Conservation (phyloP, 1,140 invertebrate species). For the Drosophila paulistorum region DNA sequence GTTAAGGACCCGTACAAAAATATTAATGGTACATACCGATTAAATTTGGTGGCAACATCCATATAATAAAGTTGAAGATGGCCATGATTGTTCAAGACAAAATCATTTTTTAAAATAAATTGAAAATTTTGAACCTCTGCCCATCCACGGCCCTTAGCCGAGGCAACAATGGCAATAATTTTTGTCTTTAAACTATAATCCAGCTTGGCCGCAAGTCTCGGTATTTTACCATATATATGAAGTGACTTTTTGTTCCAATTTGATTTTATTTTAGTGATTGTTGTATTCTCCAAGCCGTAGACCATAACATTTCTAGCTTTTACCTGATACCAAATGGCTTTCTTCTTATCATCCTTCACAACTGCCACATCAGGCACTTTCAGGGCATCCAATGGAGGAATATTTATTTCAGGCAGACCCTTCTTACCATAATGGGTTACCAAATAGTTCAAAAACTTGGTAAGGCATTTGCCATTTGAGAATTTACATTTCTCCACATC, state of each 20-base stretch:
- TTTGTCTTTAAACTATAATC: background rate
- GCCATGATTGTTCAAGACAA: background rate
- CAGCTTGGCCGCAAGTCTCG: background rate
- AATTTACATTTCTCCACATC: constrained; percentile 5
- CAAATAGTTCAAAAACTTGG: background rate
- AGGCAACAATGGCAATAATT: background rate
- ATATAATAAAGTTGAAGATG: background rate
- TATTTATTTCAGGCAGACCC: background rate
- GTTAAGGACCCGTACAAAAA: background rate
- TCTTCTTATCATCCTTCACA: background rate
- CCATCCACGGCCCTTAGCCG: background rate
- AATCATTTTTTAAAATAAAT: background rate
- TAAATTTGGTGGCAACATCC: background rate
- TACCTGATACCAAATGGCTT: constrained; percentile 3
- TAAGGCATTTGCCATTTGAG: background rate
- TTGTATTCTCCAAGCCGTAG: background rate
- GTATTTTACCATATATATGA: background rate
- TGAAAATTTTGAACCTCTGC: constrained; percentile 5
- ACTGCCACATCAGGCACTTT: background rate
- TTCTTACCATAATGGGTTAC: background rate
- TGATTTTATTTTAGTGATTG: background rate
- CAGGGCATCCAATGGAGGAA: background rate
- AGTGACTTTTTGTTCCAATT: background rate
- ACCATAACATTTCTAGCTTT: background rate
- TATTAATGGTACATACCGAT: constrained; percentile 26